Evolutionary conservation across 1,140 invertebrate species (phyloP).

Genomic region (Druon quercuslanigerum): DNA sequence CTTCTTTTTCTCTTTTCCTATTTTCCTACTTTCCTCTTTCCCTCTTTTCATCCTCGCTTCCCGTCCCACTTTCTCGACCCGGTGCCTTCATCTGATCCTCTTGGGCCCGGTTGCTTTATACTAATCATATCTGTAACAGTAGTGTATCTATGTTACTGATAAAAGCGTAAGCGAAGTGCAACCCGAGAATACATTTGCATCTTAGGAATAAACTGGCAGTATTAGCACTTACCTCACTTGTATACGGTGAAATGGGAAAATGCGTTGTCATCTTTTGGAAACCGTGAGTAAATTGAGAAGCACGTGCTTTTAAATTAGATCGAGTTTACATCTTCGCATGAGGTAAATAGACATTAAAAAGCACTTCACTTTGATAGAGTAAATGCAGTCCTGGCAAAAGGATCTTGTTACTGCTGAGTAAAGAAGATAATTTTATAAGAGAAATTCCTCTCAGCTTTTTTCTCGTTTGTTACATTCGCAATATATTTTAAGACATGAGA

Average conservation of each 20-base stretch:
- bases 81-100: constrained; percentile 9
- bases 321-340: constrained; percentile 10
- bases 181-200: constrained; percentile 22
- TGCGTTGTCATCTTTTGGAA: constrained; percentile 10
- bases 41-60: constrained; percentile 22
- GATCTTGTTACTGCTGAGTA: neutral
- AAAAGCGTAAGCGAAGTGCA: constrained; percentile 10
- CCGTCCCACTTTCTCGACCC: constrained; percentile 17
- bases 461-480: too few relatives aligned
- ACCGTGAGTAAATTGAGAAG: constrained; percentile 11
- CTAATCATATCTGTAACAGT: constrained; percentile 30
- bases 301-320: neutral
- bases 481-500: too few relatives aligned
- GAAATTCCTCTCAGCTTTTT: too few relatives aligned
- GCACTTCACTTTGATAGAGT: neutral
- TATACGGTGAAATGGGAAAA: neutral
- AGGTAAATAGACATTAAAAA: constrained; percentile 23
- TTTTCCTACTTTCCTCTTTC: neutral
- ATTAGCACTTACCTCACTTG: neutral
- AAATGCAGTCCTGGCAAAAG: neutral
- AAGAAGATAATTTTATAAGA: too few relatives aligned
- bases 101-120: neutral
- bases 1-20: neutral
- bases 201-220: constrained; percentile 21
- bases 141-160: constrained; percentile 13